Evolutionary conservation across 35 echinoderm and acorn worm species (phyloP), one percentile per base, ranked within the genome.

Genomic region (Heliocidaris tuberculata): DNA sequence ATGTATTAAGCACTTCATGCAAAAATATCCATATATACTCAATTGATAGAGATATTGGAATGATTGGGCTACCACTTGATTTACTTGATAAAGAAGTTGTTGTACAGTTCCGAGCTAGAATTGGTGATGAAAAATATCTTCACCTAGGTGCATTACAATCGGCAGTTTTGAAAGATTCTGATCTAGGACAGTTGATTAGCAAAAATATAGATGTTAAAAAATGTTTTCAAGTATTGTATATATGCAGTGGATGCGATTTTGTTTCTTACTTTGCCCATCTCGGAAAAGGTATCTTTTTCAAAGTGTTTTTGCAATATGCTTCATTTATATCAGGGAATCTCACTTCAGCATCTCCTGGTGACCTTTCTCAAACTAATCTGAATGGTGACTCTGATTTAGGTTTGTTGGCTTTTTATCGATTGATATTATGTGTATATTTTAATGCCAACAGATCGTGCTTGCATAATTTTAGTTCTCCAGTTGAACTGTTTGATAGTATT

Each of bases 211-310:
- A 93, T 85, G 35, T 85, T 0, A n/a, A 13, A 24, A 93, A 93
- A 48, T 71, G 71, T 48, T 32, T 95, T 48, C 95, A 95, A 85
- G 48, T 85, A 49, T 8, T 93, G 27, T 95, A 0, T 86, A 95
- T 95, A 48, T 31, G 8, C 6, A 92, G 48, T 50, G 95, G 95
- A 9, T 95, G 95, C 47, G 95, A 95, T 30, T 95, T 95, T 95
- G 95, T 95, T 10, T 95, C 95, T 4, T 95, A 93, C 59, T 95
- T 93, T 86, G 90, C 27, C 17, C 88, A 59, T 12, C 61, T 91
- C n/a, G 95, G 95, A 48, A 95, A 93, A 86, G 16, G 88, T 32
- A 85, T 4, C 8, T 95, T 95, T 95, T 95, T 85, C 31, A 95
- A 95, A 35, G 48, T 27, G 10, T 71, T 95, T 47, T 93, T 93